These are phyloP conservation scores for Petrocephalus microphthalmus DNA, from an alignment of 2,113 vertebrate genomes.

Conservation along the genomic window DNA sequence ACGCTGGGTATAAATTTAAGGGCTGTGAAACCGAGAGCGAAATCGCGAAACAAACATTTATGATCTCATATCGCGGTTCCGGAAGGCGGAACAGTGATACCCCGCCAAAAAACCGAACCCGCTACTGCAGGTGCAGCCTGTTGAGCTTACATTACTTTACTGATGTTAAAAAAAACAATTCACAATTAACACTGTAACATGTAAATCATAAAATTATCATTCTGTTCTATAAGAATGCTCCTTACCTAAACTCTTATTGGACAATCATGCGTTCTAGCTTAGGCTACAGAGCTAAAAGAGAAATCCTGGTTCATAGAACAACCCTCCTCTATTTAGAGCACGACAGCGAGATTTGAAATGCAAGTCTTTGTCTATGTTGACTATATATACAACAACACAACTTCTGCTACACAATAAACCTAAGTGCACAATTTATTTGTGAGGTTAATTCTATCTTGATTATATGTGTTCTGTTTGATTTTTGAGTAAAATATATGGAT, in stretches of 20 bases:
- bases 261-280: background rate
- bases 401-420: background rate
- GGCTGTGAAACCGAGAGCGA: too few relatives aligned
- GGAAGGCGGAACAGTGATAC: too few relatives aligned
- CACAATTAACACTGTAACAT: too few relatives aligned
- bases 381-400: background rate
- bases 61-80: too few relatives aligned
- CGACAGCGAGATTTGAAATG: background rate
- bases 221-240: background rate
- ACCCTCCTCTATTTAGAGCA: background rate
- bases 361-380: background rate
- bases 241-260: background rate
- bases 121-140: too few relatives aligned
- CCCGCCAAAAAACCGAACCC: too few relatives aligned
- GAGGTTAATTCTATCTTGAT: background rate
- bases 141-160: too few relatives aligned
- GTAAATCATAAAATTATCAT: too few relatives aligned
- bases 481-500: background rate
- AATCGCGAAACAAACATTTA: too few relatives aligned
- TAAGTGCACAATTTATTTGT: background rate
- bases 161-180: too few relatives aligned
- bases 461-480: background rate
- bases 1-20: too few relatives aligned
- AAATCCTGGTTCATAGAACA: background rate
- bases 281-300: background rate